Evolutionary conservation across 2,797 vertebrate species (phyloP), one percentile per base, ranked within the genome.

Genomic region (Gambelia wislizenii): DNA sequence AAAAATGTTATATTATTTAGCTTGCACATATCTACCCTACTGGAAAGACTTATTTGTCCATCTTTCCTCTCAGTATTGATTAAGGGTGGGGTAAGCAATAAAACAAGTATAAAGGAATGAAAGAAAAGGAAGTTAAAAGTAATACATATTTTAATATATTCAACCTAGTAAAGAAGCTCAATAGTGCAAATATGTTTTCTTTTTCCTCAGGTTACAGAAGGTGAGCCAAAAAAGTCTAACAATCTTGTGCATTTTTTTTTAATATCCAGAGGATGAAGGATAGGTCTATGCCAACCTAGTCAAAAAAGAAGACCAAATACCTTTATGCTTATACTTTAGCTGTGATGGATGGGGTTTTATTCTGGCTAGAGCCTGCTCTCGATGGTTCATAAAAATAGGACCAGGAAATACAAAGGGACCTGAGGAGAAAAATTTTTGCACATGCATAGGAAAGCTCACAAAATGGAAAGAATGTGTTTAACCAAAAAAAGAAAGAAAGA

Each of bases 351-450:
- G 98, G 98, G 98, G 97, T 98, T 98, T 99, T 98, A 99, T 97
- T 98, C 98, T 99, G 98, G 98, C 99, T 99, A 99, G 98, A 97
- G 98, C 98, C 98, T 99, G 99, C 97, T 99, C 99, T 98, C 98
- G 98, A 96, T 99, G 98, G 97, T 98, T 99, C 98, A 99, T 98
- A 98, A 99, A 99, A 98, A 99, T 98, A 98, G 98, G 98, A 97
- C 98, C 98, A 96, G 99, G 98, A 97, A 98, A 99, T 98, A 99
- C 98, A 99, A 99, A 97, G 97, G 98, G 98, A 98, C 98, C 99
- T 99, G 98, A 97, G 98, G 98, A 99, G 98, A 99, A 98, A 81
- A 99, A 97, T 98, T 99, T 98, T 98, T 98, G 99, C 97, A 99
- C 98, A 99, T 99, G 98, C 99, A 99, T 98, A 98, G 98, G 97